Base-by-base conservation (phyloP, 1,140 invertebrate species). In the Plectus sambesii region DNA sequence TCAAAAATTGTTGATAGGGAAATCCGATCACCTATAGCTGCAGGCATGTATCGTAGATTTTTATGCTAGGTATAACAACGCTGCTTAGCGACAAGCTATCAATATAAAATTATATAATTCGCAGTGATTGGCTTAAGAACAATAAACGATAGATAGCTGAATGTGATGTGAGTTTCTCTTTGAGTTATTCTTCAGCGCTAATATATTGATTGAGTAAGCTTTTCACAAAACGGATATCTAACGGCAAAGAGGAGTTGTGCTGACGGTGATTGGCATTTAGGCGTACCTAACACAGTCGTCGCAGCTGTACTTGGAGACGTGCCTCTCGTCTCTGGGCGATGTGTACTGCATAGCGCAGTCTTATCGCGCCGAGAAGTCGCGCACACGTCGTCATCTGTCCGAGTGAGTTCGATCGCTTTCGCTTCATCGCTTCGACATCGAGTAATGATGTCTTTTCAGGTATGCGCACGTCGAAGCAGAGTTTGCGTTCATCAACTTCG, bases 301-400 rank as follows among this genome's bases (percentile, higher is more conserved):
- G 5, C 93, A 99, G 69, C 75, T 99, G n/a, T 99, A 99, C 71
- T 75, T 99, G 61, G 93, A 99, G 76, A 97, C 93, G 0, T 87
- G 84, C 63, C 69, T 96, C 53, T 84, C 93, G 23, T 80, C 88
- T 4, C 75, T 99, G 69, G 93, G 87, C 4, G 90, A 98, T 76
- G 89, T 93, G 26, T 99, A 85, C 70, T 94, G 88, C 70, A 85
- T 99, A 56, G 85, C 90, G 1, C 87, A 96, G 72, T 94, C 88
- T 36, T 99, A 98, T 71, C 77, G 93, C 60, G 93, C 93, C 0
- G 94, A 99, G 69, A 86, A 92, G 69, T 96, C 89, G 23, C 76
- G 92, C 51, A 99, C 94, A 0, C 76, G 94, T 44, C 76, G 94
- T 50, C 94, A 99, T 81, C 78, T 99, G 56, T 84, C 92, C 26